Evolutionary conservation across 2,113 vertebrate genomes (phyloP), one percentile per base, ranked within the genome.

Genomic region (Tichodroma muraria): DNA sequence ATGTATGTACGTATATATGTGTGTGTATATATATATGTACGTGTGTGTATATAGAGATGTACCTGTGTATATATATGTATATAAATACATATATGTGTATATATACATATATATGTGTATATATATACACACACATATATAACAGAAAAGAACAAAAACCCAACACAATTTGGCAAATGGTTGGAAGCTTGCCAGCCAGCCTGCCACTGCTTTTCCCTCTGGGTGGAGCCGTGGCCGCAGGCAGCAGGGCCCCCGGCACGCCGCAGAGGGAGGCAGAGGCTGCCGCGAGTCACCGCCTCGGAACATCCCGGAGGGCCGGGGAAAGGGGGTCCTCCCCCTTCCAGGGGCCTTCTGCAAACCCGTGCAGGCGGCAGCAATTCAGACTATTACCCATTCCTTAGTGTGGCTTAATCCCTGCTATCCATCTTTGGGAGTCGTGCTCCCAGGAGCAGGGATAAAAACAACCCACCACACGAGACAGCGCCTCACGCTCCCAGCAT

Each of bases 391-490:
- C 50, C 7, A 10, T 28, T 65, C 24, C n/a, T 65, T 56, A 28
- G 19, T 20, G n/a, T 19, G n/a, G 15, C 30, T 30, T 56, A 47
- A 75, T 24, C 24, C 23, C n/a, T 12, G 4, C 15, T 33, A 23
- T 23, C 19, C 19, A 6, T 30, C 20, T 57, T 40, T 49, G 30
- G 35, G 50, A 49, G 19, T 15, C 50, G 19, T 30, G 30, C 35
- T 30, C 52, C 42, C 35, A 30, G 13, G 57, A 65, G 50, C 2
- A 40, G 10, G 5, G 20, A 57, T 54, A 47, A n/a, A 47, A 38
- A 11, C 8, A 40, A 0, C 5, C 10, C 10, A 18, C 15, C 4
- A 28, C 11, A 28, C 0, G 0, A 56, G 49, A 22, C 35, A 65
- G 13, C 2, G 0, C 2, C 20, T 35, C 30, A 20, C 25, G 21